Evolutionary conservation across 2,888 invertebrate genomes (phyloP), one percentile per base, ranked within the genome.

Genomic region (Nebria salina): DNA sequence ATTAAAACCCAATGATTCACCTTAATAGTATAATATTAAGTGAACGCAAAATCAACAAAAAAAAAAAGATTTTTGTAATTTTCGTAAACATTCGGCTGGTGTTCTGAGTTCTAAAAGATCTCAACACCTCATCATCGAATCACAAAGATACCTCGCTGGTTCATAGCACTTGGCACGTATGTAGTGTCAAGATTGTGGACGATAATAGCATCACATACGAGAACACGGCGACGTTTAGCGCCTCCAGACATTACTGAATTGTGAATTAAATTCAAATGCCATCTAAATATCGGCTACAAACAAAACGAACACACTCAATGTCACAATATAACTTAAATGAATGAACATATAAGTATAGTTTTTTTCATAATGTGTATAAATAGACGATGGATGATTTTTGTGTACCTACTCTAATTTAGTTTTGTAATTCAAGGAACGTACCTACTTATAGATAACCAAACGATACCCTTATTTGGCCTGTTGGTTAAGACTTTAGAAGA

Each of bases 141-240:
- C 54, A 54, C 54, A 54, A 54, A 54, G 54, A 54, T 54, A 34
- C 34, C 54, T 54, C 54, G 54, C 54, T 54, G 54, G 54, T 54
- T 54, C 54, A 54, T 54, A 54, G 54, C 54, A 54, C 54, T 54
- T 54, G 54, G 54, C 54, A 54, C 54, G 54, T 54, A 54, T 54
- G 54, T 54, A 54, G 54, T 54, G 54, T 54, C 54, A 54, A 54
- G 54, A 54, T 54, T 54, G 54, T 13, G 54, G 54, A 54, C 54
- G 54, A 54, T 54, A 54, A 54, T 54, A 54, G 54, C 54, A 54
- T 4, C 54, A 54, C 54, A 54, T 8, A 54, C 54, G 54, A 54
- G 54, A 54, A 54, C 54, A 54, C 13, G 54, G 4, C 54, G 54
- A 54, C 54, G 54, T 54, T 54, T 54, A 54, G 54, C 54, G 54